Evolutionary conservation across 2,888 invertebrate species (phyloP), one percentile per base, ranked within the genome.

Genomic region (Ennomos erosarius): DNA sequence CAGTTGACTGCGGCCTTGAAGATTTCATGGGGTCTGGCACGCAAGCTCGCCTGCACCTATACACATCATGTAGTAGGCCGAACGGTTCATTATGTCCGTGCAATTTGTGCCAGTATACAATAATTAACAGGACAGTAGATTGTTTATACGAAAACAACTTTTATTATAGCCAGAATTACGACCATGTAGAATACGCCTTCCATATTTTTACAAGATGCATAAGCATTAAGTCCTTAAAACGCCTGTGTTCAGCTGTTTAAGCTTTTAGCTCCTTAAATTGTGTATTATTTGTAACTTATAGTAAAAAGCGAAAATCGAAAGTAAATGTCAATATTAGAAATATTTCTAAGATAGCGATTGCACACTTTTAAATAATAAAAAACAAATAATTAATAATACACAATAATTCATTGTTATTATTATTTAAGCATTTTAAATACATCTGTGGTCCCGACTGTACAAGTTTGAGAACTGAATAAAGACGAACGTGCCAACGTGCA

Each of bases 301-400:
- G 13, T 44, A 50, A 54, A 34, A 50, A 54, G 44, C 63, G 63
- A 65, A 68, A 63, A 68, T 68, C 65, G 62, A 64, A 59, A 65
- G 63, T 59, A 45, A 43, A 39, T 49, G 26, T 47, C 9, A 26
- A 26, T 6, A 26, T 26, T 26, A 26, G 26, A 26, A 26, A 49
- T 38, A 59, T 36, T 45, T 35, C 49, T 10, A 48, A 56, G 55
- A 57, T 63, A 59, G 56, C 63, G 58, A 65, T 50, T 46, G 55
- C 60, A 58, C 43, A 56, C 52, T 33, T 53, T 45, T 35, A 10
- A 37, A 13, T 35, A 39, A 37, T 1, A 9, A 43, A 39, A 43
- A 10, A 11, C 12, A 47, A 2, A 10, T 45, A 33, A 33, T 13
- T 35, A 12, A 33, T 12, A 39, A 34, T 5, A 16, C 16, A 16